Percentiles rank a stretch among this genome's conserved stretches.
Evolutionary conservation across 2,888 invertebrate genomes (phyloP).

Genomic region (Pseudoips prasinana): DNA sequence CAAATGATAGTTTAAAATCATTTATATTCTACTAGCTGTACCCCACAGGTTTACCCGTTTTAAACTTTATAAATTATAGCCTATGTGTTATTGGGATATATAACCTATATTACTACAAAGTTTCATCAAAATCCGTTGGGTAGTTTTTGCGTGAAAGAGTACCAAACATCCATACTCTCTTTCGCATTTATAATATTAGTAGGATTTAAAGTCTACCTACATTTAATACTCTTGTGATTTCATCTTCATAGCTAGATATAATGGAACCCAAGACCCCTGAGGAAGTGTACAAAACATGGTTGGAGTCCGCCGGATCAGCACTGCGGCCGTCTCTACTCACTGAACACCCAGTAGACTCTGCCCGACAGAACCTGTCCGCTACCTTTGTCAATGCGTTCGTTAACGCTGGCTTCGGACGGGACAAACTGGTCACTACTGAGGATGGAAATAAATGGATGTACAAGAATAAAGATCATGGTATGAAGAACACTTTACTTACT

Average conservation of each 20-base stretch:
- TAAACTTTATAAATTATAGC: too few relatives aligned
- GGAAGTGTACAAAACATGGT: slow-evolving; percentile 98
- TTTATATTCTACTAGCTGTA: too few relatives aligned
- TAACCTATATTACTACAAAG: too few relatives aligned
- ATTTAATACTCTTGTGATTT: too few relatives aligned
- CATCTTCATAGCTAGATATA: slow-evolving; percentile 90
- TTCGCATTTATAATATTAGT: too few relatives aligned
- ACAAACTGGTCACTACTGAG: slow-evolving; percentile 95
- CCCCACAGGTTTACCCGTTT: too few relatives aligned
- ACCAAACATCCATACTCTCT: too few relatives aligned
- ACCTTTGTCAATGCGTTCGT: slow-evolving; percentile 99
- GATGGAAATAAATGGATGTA: slow-evolving; percentile 93
- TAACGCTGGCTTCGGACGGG: slow-evolving; percentile 98
- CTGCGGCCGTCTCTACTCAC: slow-evolving; percentile 87
- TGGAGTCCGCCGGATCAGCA: slow-evolving; percentile 90
- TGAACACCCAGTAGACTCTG: slow-evolving; percentile 93
- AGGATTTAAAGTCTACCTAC: too few relatives aligned
- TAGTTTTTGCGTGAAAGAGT: too few relatives aligned
- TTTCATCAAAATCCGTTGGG: too few relatives aligned
- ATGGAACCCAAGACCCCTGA: slow-evolving; percentile 99
- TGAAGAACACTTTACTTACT: slow-evolving; percentile 5
- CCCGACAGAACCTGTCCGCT: slow-evolving; percentile 97
- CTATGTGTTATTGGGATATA: too few relatives aligned
- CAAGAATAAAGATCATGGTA: slow-evolving; percentile 97
- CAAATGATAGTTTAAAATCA: too few relatives aligned